Percentiles rank a stretch among this genome's conserved stretches.
phyloP scores from a whole-genome alignment of 2,888 invertebrate species.

The Epirrhoe alternata region DNA sequence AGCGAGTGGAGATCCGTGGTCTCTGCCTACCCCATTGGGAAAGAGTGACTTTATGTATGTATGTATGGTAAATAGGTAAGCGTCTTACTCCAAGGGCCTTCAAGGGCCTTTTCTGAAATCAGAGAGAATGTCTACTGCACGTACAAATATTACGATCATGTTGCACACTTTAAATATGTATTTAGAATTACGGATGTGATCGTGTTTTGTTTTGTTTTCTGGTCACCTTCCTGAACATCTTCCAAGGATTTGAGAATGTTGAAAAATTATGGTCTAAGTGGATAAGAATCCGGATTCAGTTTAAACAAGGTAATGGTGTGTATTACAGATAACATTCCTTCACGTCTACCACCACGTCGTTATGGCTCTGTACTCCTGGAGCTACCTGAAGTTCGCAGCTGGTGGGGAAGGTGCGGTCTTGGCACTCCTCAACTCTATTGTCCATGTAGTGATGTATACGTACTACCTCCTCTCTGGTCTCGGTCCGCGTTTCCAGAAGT shows the following conservation, averaged over 20 bases:
- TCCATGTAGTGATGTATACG: slow-evolving; percentile 93
- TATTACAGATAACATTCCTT: slow-evolving; percentile 91
- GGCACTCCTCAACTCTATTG: slow-evolving; percentile 90
- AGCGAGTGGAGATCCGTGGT: too few species aligned
- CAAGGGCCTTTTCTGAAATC: too few species aligned
- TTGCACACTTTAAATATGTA: background rate
- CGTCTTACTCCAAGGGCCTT: background rate
- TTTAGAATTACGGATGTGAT: too few species aligned
- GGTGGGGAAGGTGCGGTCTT: slow-evolving; percentile 92
- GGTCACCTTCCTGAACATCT: too few species aligned
- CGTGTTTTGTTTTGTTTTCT: too few species aligned
- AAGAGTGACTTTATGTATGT: too few species aligned
- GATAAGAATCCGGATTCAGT: too few species aligned
- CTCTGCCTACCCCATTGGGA: too few species aligned
- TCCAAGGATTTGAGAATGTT: too few species aligned
- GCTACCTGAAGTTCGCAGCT: slow-evolving; percentile 91
- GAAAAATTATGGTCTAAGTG: too few species aligned
- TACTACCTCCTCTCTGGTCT: slow-evolving; percentile 92
- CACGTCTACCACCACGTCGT: slow-evolving; percentile 96
- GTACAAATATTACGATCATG: background rate
- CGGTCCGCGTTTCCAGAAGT: slow-evolving; percentile 91
- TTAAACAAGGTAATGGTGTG: background rate
- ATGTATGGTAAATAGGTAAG: too few species aligned
- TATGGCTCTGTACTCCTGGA: slow-evolving; percentile 92
- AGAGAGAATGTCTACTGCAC: too few species aligned